Evolutionary conservation across 2,888 invertebrate genomes (phyloP).

Genomic region (Nomada ferruginata): DNA sequence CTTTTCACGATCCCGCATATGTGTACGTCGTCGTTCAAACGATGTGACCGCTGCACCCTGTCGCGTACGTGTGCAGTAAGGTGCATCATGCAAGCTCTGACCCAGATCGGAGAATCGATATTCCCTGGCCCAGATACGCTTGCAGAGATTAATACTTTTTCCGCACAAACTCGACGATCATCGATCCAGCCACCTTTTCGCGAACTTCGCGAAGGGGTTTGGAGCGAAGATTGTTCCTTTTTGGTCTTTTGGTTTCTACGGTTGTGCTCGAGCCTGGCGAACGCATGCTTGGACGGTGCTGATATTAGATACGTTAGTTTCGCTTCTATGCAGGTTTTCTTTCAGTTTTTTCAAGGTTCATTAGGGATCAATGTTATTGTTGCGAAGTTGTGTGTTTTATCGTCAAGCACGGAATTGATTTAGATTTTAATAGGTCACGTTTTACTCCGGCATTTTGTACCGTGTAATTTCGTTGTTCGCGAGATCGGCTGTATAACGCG

Average conservation of each 20-base stretch:
- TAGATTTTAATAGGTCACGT: constrained; percentile 20
- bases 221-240: not conserved
- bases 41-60: constrained; percentile 49
- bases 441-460: not conserved
- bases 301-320: too few species aligned
- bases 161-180: constrained; percentile 59
- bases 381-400: not conserved
- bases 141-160: constrained; percentile 73
- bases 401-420: constrained; percentile 2
- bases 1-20: constrained; percentile 50
- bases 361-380: not conserved
- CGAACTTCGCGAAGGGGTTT: constrained; percentile 3
- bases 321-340: too few species aligned
- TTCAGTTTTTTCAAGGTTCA: too few species aligned
- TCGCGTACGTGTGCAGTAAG: constrained; percentile 60
- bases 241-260: too few species aligned
- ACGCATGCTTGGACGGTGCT: too few species aligned
- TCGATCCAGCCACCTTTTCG: constrained; percentile 31
- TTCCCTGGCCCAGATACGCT: constrained; percentile 80
- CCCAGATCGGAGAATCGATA: constrained; percentile 82
- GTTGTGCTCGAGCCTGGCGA: too few species aligned
- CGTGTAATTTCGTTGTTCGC: constrained; percentile 8
- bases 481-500: constrained; percentile 12
- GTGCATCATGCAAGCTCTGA: constrained; percentile 77
- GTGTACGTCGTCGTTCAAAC: constrained; percentile 46